Percentiles rank a stretch among this genome's conserved stretches.
Conservation (phyloP, 2,797 vertebrate species). For the Rhinatrema bivittatum region DNA sequence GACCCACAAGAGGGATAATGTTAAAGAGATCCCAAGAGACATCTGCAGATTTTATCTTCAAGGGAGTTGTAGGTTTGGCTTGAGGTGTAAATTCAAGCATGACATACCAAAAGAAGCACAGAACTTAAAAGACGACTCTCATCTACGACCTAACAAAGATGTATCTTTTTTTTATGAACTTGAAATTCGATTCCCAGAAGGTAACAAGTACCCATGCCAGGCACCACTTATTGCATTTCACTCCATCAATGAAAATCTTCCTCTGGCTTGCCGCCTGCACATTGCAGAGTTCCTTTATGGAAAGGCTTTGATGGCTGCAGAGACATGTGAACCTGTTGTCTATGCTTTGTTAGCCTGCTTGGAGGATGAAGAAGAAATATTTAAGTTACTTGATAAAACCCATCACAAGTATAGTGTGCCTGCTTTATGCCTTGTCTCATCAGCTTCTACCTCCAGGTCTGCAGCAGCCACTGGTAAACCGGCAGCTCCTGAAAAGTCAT, state of each 20-base stretch:
- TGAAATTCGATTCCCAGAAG: constrained; percentile 82
- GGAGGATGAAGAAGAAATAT: constrained; percentile 75
- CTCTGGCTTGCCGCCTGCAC: constrained; percentile 71
- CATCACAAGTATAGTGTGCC: constrained; percentile 83
- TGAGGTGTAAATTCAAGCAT: constrained; percentile 82
- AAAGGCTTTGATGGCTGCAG: constrained; percentile 72
- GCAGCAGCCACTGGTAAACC: constrained; percentile 24
- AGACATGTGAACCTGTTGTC: constrained; percentile 72
- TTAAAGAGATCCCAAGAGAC: constrained; percentile 36
- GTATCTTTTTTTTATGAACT: constrained; percentile 74
- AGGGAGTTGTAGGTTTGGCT: constrained; percentile 80
- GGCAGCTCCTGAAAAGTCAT: constrained; percentile 10
- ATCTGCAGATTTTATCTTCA: constrained; percentile 81
- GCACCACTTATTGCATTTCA: constrained; percentile 87
- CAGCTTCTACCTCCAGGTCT: constrained; percentile 23
- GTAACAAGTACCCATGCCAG: constrained; percentile 84
- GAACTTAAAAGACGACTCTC: constrained; percentile 51
- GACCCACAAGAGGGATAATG: constrained; percentile 19
- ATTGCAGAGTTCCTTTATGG: constrained; percentile 80
- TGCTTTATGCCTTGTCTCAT: constrained; percentile 45
- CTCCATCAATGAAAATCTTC: constrained; percentile 74
- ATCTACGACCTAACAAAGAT: constrained; percentile 60
- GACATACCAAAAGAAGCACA: constrained; percentile 44
- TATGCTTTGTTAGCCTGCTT: constrained; percentile 80
- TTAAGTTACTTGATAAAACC: constrained; percentile 57